A percentile compares a stretch with the other conserved stretches of the same genome.
Evolutionary conservation across 2,113 vertebrate genomes (phyloP).

Genomic region (Dromas ardeola): DNA sequence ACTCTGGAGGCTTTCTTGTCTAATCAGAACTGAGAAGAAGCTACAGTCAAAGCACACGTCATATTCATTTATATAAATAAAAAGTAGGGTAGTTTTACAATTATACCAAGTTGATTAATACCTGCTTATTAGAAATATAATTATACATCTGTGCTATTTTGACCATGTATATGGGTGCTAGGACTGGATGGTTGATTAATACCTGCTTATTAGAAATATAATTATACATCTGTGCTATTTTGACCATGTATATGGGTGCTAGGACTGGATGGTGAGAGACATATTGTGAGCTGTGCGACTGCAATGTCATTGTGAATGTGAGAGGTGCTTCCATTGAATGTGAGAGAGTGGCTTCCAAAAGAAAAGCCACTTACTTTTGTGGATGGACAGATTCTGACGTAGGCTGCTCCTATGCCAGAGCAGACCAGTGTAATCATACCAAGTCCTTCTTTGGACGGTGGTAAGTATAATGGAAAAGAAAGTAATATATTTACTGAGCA

Average conservation of each 20-base stretch:
- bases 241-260: neutral
- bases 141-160: neutral
- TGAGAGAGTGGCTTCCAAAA: no score
- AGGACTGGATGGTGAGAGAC: neutral
- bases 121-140: neutral
- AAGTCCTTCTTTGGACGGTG: conserved; percentile 27
- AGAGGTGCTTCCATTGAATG: neutral
- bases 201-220: neutral
- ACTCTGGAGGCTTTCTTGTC: neutral
- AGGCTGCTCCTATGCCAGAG: neutral
- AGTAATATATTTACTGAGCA: conserved; percentile 59
- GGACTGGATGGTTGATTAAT: neutral
- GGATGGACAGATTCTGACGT: neutral
- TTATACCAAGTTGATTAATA: neutral
- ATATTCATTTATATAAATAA: neutral
- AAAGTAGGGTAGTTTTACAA: neutral
- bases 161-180: neutral
- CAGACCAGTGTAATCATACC: conserved; percentile 18
- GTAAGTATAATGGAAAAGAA: conserved; percentile 46
- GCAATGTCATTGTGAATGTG: neutral
- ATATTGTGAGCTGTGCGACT: neutral
- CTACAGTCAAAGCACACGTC: neutral
- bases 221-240: neutral
- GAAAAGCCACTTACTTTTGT: neutral
- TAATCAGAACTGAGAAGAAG: neutral